phyloP scores from a whole-genome alignment of 2,113 vertebrate genomes.

The Petroica traversi region DNA sequence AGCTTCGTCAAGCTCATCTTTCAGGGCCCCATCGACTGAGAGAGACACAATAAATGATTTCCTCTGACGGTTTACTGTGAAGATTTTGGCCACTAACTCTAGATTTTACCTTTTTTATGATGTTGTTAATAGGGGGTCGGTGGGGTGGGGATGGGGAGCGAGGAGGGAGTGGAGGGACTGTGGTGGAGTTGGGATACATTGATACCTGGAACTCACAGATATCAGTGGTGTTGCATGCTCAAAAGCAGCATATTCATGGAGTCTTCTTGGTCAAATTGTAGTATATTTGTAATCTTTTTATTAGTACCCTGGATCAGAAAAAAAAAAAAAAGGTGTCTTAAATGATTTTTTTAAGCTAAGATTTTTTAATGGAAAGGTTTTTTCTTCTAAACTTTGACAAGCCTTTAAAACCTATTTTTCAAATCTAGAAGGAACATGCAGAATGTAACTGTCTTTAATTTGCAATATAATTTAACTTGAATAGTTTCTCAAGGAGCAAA shows the following conservation, averaged over 20 bases:
- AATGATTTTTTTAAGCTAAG: constrained; percentile 68
- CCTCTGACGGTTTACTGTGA: constrained; percentile 80
- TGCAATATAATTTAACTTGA: constrained; percentile 62
- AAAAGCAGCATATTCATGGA: constrained; percentile 49
- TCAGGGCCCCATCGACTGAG: constrained; percentile 95
- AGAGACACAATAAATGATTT: constrained; percentile 28
- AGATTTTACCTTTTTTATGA: constrained; percentile 73
- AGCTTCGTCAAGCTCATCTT: constrained; percentile 95
- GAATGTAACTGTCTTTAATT: constrained; percentile 55
- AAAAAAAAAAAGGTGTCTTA: constrained; percentile 55
- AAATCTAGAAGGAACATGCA: constrained; percentile 53
- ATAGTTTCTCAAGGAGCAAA: constrained; percentile 64
- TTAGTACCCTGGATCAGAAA: constrained; percentile 53
- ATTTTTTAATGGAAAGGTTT: constrained; percentile 58
- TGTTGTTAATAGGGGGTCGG: constrained; percentile 53
- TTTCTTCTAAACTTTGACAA: constrained; percentile 65
- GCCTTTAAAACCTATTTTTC: constrained; percentile 71
- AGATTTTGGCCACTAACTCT: constrained; percentile 81
- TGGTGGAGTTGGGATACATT: constrained; percentile 5
- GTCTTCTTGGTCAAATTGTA: constrained; percentile 60
- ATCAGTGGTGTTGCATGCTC: constrained; percentile 63
- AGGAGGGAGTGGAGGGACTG: not conserved
- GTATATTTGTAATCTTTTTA: constrained; percentile 71
- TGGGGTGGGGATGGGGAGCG: not conserved
- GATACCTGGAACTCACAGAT: constrained; percentile 44